Percentiles rank a stretch among this genome's conserved stretches.
Evolutionary conservation across 2,888 invertebrate species (phyloP).

Genomic region (Catocala nupta): DNA sequence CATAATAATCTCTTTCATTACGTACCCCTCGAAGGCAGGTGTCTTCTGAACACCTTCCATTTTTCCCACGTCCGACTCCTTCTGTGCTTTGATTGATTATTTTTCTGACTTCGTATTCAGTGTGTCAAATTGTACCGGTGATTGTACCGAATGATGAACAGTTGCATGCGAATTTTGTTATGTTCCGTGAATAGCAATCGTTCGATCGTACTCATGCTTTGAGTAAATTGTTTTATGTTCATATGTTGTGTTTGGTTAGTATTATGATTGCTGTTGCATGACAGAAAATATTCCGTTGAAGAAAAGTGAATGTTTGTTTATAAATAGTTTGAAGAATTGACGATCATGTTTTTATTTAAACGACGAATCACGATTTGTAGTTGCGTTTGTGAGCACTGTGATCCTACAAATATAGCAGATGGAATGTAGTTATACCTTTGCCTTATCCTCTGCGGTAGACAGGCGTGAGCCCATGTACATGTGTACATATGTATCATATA

Average conservation of each 20-base stretch:
- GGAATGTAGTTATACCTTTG: no score
- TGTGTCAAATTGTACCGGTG: conserved; percentile 51
- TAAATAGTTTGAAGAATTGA: neutral
- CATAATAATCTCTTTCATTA: conserved; percentile 68
- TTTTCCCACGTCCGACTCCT: conserved; percentile 72
- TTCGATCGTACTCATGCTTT: conserved; percentile 20
- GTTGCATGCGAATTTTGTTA: conserved; percentile 44
- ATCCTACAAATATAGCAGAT: no score
- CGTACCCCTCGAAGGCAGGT: conserved; percentile 62
- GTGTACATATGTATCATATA: no score
- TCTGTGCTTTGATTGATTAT: conserved; percentile 61
- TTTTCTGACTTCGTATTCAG: conserved; percentile 56
- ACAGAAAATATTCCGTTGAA: neutral
- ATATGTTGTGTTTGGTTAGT: conserved; percentile 21
- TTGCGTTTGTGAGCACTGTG: no score
- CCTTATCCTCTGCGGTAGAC: no score
- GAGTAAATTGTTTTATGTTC: conserved; percentile 29
- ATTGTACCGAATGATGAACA: conserved; percentile 52
- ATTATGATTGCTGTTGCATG: conserved; percentile 2
- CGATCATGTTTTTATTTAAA: neutral
- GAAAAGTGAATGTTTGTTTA: conserved; percentile 3
- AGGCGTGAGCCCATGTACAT: no score
- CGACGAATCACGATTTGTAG: no score
- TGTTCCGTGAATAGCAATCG: conserved; percentile 32
- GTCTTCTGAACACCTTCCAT: conserved; percentile 72